Conservation (phyloP, 1,140 invertebrate species). For the Aleiodes sp. region DNA sequence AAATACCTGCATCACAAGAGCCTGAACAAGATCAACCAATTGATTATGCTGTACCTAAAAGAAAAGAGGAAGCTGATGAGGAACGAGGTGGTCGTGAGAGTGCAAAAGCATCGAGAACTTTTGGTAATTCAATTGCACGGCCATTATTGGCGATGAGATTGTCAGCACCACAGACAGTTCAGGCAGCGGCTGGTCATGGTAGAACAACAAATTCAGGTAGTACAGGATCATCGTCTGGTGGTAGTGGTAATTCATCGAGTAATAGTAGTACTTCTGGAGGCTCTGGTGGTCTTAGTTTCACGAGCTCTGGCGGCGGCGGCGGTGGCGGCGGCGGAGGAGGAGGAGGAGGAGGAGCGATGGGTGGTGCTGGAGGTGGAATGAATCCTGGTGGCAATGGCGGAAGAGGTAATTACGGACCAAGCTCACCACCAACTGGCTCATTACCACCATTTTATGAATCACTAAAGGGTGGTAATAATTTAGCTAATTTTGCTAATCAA, state of each 20-base stretch:
- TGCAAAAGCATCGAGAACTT: conserved; percentile 68
- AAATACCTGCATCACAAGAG: conserved; percentile 58
- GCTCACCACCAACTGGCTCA: conserved; percentile 82
- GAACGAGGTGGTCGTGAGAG: conserved; percentile 69
- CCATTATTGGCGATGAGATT: conserved; percentile 58
- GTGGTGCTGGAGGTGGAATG: conserved; percentile 76
- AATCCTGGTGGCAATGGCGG: conserved; percentile 76
- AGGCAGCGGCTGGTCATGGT: conserved; percentile 80
- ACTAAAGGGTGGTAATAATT: conserved; percentile 74
- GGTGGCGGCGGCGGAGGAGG: conserved; percentile 68
- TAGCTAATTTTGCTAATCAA: conserved; percentile 70
- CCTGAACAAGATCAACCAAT: conserved; percentile 81
- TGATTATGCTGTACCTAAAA: conserved; percentile 86
- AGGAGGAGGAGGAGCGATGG: conserved; percentile 70
- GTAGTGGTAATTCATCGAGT: conserved; percentile 48
- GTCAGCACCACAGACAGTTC: conserved; percentile 52
- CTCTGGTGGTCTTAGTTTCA: conserved; percentile 62
- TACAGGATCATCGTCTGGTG: conserved; percentile 56
- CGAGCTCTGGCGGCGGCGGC: conserved; percentile 63
- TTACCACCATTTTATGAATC: conserved; percentile 87
- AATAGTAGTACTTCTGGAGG: conserved; percentile 56
- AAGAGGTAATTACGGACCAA: conserved; percentile 82
- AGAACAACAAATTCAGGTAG: conserved; percentile 67
- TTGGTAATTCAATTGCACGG: conserved; percentile 61
- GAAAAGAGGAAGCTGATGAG: conserved; percentile 74